Evolutionary conservation across 1,140 invertebrate species (phyloP), one percentile per base, ranked within the genome.

Genomic region (Fragariocoptes setiger): DNA sequence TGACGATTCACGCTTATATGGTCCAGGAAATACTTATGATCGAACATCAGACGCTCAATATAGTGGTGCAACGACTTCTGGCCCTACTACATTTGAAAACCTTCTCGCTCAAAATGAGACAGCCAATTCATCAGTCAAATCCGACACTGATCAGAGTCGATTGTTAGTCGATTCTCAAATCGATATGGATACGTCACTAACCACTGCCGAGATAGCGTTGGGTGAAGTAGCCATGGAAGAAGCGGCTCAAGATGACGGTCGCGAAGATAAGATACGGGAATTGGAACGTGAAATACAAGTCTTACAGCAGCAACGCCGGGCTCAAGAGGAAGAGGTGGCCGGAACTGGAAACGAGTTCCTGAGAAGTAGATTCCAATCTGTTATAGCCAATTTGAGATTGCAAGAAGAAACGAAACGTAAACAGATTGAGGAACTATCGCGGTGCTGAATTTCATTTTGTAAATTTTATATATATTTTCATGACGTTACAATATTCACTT

Each of bases 281-380:
- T 36, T 53, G 4, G 46, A 48, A 39, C 41, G 39, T 19, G 46
- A 82, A 56, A 56, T 82, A 20, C 62, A 65, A 17, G 70, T 74
- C 42, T 55, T 83, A 14, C 69, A 69, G 48, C 62, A 67, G 37
- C 65, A 71, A 37, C 61, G 72, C 44, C 63, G 69, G 35, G 69
- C 73, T 48, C 77, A 79, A 50, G 74, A 82, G 51, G 60, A 67
- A 38, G 74, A 82, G 56, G 72, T 83, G 49, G 67, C 70, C 4
- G 73, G 70, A 22, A 79, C 83, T 52, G 78, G 83, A 53, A 86
- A 85, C 55, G 55, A 71, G 41, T 73, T 76, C 19, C 53, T 86
- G 1, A 65, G 71, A 37, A 72, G 78, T 54, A 57, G 77, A 31
- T 76, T 83, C 53, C 73, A 79, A 53, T 69, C 72, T 44, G 71